Evolutionary conservation across 2,888 invertebrate genomes (phyloP).

Genomic region (Panzeria rudis): DNA sequence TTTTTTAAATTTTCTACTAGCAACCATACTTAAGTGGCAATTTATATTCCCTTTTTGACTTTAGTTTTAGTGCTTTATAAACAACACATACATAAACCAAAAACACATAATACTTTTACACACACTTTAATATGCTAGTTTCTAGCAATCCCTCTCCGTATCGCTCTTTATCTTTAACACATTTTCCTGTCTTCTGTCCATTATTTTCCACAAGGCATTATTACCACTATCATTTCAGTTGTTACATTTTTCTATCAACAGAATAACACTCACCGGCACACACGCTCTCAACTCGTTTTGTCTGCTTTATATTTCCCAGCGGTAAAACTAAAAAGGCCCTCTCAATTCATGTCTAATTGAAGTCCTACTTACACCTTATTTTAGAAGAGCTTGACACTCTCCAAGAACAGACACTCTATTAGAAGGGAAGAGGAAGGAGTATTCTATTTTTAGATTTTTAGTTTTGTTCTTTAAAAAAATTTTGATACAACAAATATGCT

Average conservation of each 20-base stretch:
- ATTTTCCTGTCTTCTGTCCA: constrained; percentile 35
- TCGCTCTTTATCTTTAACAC: constrained; percentile 18
- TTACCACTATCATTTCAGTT: constrained; percentile 56
- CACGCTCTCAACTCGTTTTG: constrained; percentile 11
- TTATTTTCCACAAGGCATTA: constrained; percentile 58
- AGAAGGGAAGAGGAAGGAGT: no score
- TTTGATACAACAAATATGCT: no score
- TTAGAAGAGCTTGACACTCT: no score
- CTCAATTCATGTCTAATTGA: no score
- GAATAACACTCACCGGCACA: not conserved
- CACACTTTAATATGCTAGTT: constrained; percentile 17
- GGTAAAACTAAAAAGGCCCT: no score
- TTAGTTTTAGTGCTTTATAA: constrained; percentile 58
- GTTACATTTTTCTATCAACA: constrained; percentile 41
- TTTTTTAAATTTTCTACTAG: constrained; percentile 59
- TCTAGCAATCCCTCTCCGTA: not conserved
- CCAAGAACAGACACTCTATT: no score
- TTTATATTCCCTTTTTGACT: constrained; percentile 82
- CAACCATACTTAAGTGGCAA: constrained; percentile 82
- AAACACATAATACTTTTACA: constrained; percentile 4
- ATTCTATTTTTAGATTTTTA: no score
- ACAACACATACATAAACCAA: constrained; percentile 38
- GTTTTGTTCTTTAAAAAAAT: no score
- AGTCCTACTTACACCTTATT: no score
- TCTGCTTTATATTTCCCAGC: constrained; percentile 1